Conservation (phyloP, 2,113 vertebrate genomes). For the Paramisgurnus dabryanus region DNA sequence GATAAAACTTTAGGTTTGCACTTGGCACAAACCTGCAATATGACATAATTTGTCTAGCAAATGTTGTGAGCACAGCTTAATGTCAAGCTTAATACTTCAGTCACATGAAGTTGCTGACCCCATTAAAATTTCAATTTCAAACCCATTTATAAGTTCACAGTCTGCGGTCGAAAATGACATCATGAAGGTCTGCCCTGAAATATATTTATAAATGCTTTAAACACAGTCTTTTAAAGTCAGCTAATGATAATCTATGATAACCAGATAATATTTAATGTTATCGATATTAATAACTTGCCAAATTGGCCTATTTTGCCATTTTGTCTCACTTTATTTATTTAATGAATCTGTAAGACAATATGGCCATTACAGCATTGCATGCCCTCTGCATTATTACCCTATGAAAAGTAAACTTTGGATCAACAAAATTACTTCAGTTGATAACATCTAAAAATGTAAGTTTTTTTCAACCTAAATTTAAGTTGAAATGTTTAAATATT, state of each 20-base stretch:
- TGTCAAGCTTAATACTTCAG: conserved; percentile 16
- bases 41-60: conserved; percentile 15
- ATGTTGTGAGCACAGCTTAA: not conserved
- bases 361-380: not conserved
- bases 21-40: conserved; percentile 3
- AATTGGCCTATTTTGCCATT: too few relatives aligned
- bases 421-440: too few relatives aligned
- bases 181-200: not conserved
- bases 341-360: not conserved
- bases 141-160: not conserved
- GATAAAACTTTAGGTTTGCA: conserved; percentile 6
- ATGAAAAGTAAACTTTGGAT: too few relatives aligned
- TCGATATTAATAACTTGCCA: too few relatives aligned
- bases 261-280: too few relatives aligned
- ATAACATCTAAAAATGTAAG: too few relatives aligned
- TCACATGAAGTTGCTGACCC: not conserved
- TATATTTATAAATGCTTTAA: too few relatives aligned
- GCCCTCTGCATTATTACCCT: not conserved
- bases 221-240: too few relatives aligned
- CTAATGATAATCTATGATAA: too few relatives aligned
- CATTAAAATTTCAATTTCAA: conserved; percentile 18
- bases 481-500: too few relatives aligned
- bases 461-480: too few relatives aligned
- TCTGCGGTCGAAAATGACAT: not conserved
- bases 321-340: not conserved